These are phyloP conservation scores for Frieseomelitta varia DNA, from an alignment of 1,140 invertebrate species.

Conservation along the genomic window DNA sequence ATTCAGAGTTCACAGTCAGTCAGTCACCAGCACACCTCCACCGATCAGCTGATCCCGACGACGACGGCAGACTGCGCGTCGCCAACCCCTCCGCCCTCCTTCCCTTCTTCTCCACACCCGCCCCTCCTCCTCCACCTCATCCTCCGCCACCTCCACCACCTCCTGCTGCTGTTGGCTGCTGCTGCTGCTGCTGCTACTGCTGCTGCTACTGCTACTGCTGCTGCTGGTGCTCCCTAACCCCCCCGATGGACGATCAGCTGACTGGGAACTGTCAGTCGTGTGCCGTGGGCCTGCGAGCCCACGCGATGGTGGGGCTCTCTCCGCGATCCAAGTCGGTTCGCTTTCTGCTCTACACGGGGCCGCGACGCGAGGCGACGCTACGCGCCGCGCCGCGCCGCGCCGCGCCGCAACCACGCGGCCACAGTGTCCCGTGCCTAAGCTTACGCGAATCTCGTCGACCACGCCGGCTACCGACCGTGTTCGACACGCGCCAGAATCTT, in stretches of 20 bases:
- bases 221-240: slow-evolving; percentile 48
- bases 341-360: slow-evolving; percentile 19
- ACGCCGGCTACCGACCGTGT: too few relatives aligned
- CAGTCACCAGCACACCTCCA: slow-evolving; percentile 70
- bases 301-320: slow-evolving; percentile 67
- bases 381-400: slow-evolving; percentile 1
- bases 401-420: not conserved
- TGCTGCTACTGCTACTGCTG: slow-evolving; percentile 37
- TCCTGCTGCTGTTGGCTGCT: not conserved
- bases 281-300: slow-evolving; percentile 67
- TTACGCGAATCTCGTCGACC: not conserved
- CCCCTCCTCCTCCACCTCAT: slow-evolving; percentile 42
- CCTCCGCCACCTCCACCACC: slow-evolving; percentile 36
- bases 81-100: slow-evolving; percentile 64
- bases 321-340: slow-evolving; percentile 25
- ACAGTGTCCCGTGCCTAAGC: not conserved
- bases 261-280: slow-evolving; percentile 75
- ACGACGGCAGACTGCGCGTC: slow-evolving; percentile 73
- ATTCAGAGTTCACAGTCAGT: slow-evolving; percentile 70
- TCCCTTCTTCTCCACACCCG: slow-evolving; percentile 53
- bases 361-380: not conserved
- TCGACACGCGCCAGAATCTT: not conserved
- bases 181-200: slow-evolving; percentile 5
- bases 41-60: slow-evolving; percentile 76
- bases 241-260: slow-evolving; percentile 75